phyloP scores from a whole-genome alignment of 37 sponge, comb jelly and placozoan genomes.

The Axinella damicornis region DNA sequence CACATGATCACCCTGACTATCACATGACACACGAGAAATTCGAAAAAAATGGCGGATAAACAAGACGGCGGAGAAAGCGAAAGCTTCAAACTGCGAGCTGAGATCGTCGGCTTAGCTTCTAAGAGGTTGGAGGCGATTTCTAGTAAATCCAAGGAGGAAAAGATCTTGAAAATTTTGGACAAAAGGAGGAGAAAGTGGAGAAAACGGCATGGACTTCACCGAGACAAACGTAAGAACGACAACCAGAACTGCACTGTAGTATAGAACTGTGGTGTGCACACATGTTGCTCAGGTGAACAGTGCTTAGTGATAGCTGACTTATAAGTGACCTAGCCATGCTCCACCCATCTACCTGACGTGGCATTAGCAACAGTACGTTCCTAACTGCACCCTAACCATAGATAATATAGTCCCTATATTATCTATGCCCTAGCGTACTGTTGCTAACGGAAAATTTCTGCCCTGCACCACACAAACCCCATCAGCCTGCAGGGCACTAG shows the following conservation, averaged over 20 bases:
- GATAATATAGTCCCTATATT: too few relatives aligned
- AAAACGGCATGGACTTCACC: slow-evolving; percentile 11
- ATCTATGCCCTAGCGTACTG: too few relatives aligned
- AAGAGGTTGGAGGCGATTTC: slow-evolving; percentile 1
- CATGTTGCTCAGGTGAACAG: not conserved
- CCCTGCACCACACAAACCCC: too few relatives aligned
- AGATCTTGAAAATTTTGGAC: slow-evolving; percentile 2
- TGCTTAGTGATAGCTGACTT: not conserved
- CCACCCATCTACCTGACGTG: not conserved
- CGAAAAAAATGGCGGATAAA: slow-evolving; percentile 65
- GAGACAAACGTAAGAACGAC: too few relatives aligned
- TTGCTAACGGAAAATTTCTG: too few relatives aligned
- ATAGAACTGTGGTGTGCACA: not conserved
- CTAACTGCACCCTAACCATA: not conserved
- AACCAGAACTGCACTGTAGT: too few relatives aligned
- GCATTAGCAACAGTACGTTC: not conserved
- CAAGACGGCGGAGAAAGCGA: not conserved
- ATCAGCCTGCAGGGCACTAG: not conserved
- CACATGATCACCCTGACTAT: too few relatives aligned
- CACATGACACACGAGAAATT: not conserved
- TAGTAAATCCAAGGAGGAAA: not conserved
- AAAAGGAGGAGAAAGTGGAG: slow-evolving; percentile 41
- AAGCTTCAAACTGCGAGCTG: not conserved
- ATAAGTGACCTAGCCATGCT: not conserved
- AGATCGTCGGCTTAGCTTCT: slow-evolving; percentile 6